These are phyloP conservation scores for Diabrotica balteata DNA, from an alignment of 2,888 invertebrate species.

Conservation along the genomic window DNA sequence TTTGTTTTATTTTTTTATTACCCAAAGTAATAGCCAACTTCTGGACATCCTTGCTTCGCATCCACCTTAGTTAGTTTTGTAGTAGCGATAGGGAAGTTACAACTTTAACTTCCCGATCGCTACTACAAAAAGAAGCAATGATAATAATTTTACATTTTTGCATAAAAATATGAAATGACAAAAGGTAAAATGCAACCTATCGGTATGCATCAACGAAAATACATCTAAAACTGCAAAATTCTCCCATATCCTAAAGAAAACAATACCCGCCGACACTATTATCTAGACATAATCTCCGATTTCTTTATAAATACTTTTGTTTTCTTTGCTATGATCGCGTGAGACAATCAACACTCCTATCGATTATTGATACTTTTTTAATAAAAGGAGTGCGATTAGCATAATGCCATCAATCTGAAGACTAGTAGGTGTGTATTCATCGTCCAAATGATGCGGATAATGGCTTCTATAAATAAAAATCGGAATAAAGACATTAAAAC, in stretches of 20 bases:
- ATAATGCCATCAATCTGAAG: slow-evolving; percentile 16
- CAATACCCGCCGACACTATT: neutral
- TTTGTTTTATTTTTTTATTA: no score
- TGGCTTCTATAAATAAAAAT: slow-evolving; percentile 56
- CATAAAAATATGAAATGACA: no score
- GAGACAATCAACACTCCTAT: slow-evolving; percentile 6
- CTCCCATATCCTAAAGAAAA: neutral
- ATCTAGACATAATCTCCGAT: neutral
- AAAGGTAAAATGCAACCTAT: no score
- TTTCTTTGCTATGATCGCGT: neutral
- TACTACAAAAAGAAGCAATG: no score
- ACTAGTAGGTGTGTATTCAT: slow-evolving; percentile 21
- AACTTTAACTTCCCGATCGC: no score
- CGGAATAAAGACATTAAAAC: slow-evolving; percentile 59
- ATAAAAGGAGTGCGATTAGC: slow-evolving; percentile 16
- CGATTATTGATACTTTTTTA: slow-evolving; percentile 10
- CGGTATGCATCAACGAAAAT: neutral
- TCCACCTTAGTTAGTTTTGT: no score
- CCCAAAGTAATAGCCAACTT: no score
- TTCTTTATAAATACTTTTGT: neutral
- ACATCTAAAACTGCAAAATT: neutral
- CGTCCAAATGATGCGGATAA: slow-evolving; percentile 49
- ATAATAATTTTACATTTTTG: no score
- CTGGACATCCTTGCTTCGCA: no score
- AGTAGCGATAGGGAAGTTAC: no score